These are phyloP conservation scores for Notoglanidium macrostoma DNA, from an alignment of 2,797 vertebrate species.

Conservation along the genomic window DNA sequence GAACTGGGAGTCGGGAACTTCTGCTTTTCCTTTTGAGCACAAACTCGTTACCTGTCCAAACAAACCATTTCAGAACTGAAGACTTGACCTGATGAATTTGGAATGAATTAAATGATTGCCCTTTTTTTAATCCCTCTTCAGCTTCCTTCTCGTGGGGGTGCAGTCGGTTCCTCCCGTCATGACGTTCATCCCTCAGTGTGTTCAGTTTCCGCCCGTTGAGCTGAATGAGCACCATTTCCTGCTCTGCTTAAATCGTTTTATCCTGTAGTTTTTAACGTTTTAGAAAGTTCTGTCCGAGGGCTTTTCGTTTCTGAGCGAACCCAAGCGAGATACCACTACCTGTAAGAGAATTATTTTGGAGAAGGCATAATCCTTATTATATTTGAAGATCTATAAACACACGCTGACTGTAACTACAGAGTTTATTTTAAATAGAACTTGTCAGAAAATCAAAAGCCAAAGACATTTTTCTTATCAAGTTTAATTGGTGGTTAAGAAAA, in stretches of 20 bases:
- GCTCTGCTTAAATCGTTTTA: not conserved
- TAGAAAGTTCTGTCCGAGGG: not conserved
- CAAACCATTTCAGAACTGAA: not conserved
- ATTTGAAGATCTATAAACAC: not conserved
- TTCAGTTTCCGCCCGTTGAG: too few relatives aligned
- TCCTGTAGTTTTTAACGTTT: not conserved
- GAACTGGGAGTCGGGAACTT: not conserved
- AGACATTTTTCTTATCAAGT: not conserved
- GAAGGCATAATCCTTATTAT: not conserved
- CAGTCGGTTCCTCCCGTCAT: not conserved
- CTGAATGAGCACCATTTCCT: not conserved
- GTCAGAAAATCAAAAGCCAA: not conserved
- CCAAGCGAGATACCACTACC: conserved; percentile 8
- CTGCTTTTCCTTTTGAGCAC: not conserved
- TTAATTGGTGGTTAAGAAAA: not conserved
- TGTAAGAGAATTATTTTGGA: not conserved
- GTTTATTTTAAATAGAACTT: conserved; percentile 5
- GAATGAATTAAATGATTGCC: not conserved
- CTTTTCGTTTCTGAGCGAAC: not conserved
- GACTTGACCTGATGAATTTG: not conserved
- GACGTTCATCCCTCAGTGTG: too few relatives aligned
- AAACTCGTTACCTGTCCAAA: not conserved
- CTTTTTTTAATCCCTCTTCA: too few relatives aligned
- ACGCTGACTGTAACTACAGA: not conserved
- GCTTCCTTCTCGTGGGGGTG: not conserved